A percentile compares a stretch with the other conserved stretches of the same genome.
phyloP scores from a whole-genome alignment of 2,113 vertebrate species.

The Oncorhynchus masou region DNA sequence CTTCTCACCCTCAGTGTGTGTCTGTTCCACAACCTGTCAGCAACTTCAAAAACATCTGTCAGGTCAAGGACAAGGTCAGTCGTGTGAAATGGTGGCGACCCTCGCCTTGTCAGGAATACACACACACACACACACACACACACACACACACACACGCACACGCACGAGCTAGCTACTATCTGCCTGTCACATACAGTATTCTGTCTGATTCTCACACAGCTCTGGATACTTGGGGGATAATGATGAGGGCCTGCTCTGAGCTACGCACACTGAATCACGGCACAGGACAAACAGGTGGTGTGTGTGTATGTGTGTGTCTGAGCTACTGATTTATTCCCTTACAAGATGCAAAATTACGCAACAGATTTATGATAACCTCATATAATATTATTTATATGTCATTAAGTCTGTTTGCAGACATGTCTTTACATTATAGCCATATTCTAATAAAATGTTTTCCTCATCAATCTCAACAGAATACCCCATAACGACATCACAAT shows the following conservation, averaged over 20 bases:
- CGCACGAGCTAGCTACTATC: background rate
- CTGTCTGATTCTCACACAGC: slow-evolving; percentile 16
- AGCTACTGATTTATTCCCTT: slow-evolving; percentile 3
- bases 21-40: slow-evolving; percentile 4
- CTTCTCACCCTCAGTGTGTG: background rate
- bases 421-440: no score
- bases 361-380: slow-evolving; percentile 25
- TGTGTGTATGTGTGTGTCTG: background rate
- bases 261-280: background rate
- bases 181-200: background rate
- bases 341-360: background rate
- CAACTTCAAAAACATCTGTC: slow-evolving; percentile 51
- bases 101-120: background rate
- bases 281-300: slow-evolving; percentile 8
- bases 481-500: no score
- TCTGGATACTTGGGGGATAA: slow-evolving; percentile 8
- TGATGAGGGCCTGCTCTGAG: background rate
- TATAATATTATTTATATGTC: background rate
- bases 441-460: no score
- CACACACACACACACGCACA: background rate
- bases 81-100: slow-evolving; percentile 38
- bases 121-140: no score
- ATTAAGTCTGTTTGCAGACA: no score
- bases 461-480: no score
- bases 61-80: slow-evolving; percentile 36